Conservation (phyloP, 2,888 invertebrate species). For the Epirrhoe alternata region DNA sequence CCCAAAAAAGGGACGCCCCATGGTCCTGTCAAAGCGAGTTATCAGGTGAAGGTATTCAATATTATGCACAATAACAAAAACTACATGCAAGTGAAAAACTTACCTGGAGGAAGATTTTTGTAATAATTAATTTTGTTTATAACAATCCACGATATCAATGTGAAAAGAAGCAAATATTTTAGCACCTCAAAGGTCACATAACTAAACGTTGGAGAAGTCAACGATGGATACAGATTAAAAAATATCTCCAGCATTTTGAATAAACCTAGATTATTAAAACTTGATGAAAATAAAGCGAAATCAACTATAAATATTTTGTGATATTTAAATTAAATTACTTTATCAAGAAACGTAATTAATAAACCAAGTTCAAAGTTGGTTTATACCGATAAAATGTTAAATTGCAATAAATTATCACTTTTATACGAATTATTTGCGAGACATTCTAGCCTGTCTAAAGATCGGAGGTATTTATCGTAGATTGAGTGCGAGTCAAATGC, state of each 20-base stretch:
- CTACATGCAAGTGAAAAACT: conserved; percentile 27
- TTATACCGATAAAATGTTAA: conserved; percentile 9
- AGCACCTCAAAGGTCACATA: conserved; percentile 18
- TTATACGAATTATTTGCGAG: not conserved
- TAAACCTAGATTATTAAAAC: not conserved
- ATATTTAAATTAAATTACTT: conserved; percentile 9
- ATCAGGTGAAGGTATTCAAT: not conserved
- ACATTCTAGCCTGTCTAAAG: not conserved
- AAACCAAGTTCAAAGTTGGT: not conserved
- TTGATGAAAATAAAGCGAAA: not conserved
- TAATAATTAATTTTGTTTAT: conserved; percentile 37
- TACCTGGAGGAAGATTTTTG: conserved; percentile 50
- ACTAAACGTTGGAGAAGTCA: conserved; percentile 10
- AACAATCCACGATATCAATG: conserved; percentile 29
- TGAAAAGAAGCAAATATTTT: conserved; percentile 24
- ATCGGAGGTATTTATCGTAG: conserved; percentile 31
- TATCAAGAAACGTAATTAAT: conserved; percentile 3
- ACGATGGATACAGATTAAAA: conserved; percentile 13
- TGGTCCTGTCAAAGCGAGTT: conserved; percentile 85
- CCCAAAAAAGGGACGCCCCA: conserved; percentile 93
- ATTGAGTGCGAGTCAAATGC: conserved; percentile 29
- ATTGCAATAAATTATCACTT: conserved; percentile 5
- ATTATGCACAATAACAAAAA: not conserved
- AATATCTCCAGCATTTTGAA: conserved; percentile 19
- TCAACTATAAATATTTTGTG: not conserved